Percentiles rank a stretch among this genome's conserved stretches.
These are phyloP conservation scores for Ariolimax columbianus DNA, from an alignment of 2,888 invertebrate species.

Conservation along the genomic window DNA sequence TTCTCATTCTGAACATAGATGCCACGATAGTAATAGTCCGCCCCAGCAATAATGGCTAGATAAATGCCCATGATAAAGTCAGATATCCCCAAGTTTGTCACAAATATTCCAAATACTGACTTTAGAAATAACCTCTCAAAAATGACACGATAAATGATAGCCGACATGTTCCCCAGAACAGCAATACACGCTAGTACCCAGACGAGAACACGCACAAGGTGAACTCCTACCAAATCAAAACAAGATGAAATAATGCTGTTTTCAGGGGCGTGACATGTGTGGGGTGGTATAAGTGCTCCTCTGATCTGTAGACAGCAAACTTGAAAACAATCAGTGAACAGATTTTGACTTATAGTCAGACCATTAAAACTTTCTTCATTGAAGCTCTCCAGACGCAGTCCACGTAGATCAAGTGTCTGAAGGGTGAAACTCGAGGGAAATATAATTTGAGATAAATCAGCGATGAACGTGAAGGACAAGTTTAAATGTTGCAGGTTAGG, in stretches of 20 bases:
- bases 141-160: slow-evolving; percentile 17
- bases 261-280: slow-evolving; percentile 44
- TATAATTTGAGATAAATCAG: neutral
- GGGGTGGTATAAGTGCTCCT: neutral
- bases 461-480: neutral
- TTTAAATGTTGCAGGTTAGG: neutral
- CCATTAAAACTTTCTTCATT: neutral
- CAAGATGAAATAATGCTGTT: slow-evolving; percentile 22
- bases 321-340: slow-evolving; percentile 32
- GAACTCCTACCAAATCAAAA: neutral
- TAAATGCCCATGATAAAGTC: slow-evolving; percentile 4
- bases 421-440: neutral
- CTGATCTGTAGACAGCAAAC: slow-evolving; percentile 41
- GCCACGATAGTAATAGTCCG: slow-evolving; percentile 53
- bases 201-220: neutral
- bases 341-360: neutral
- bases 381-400: neutral
- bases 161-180: slow-evolving; percentile 39
- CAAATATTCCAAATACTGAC: neutral
- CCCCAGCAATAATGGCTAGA: neutral
- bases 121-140: neutral
- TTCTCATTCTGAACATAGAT: slow-evolving; percentile 60
- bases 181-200: slow-evolving; percentile 33
- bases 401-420: slow-evolving; percentile 1
- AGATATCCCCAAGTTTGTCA: slow-evolving; percentile 34